phyloP scores from a whole-genome alignment of 2,797 vertebrate genomes.

The Dryobates pubescens region DNA sequence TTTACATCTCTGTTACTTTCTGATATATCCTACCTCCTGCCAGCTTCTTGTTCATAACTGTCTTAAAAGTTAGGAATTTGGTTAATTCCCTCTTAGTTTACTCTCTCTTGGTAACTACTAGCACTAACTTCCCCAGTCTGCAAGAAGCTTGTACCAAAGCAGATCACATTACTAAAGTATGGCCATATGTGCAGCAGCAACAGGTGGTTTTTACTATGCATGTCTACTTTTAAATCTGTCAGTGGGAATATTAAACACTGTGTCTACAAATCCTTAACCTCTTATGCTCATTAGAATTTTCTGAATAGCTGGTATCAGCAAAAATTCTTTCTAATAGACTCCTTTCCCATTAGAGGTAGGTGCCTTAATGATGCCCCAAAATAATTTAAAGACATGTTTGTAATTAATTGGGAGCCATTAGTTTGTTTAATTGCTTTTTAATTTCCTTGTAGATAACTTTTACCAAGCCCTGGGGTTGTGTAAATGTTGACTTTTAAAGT shows the following conservation, averaged over 20 bases:
- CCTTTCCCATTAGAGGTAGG: not conserved
- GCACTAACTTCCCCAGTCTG: constrained; percentile 9
- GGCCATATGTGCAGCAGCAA: constrained; percentile 40
- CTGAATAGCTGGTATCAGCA: not conserved
- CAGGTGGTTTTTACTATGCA: constrained; percentile 38
- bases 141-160: not conserved
- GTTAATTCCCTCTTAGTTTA: constrained; percentile 31
- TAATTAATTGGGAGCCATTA: not conserved
- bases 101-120: not conserved
- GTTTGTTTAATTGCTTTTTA: not conserved
- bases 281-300: not conserved
- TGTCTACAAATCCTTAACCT: constrained; percentile 18
- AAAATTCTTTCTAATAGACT: not conserved
- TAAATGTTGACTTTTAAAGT: not conserved
- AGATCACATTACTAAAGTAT: constrained; percentile 20
- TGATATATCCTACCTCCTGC: constrained; percentile 17
- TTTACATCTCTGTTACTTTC: constrained; percentile 27
- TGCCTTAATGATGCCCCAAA: not conserved
- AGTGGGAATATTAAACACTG: constrained; percentile 27
- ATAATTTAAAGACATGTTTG: not conserved
- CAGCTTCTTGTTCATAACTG: constrained; percentile 8
- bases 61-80: constrained; percentile 32
- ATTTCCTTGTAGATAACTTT: not conserved
- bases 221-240: constrained; percentile 55
- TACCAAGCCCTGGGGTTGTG: not conserved